Percentiles rank a stretch among this genome's conserved stretches.
Evolutionary conservation across 2,797 vertebrate species (phyloP).

Genomic region (Danionella dracula): DNA sequence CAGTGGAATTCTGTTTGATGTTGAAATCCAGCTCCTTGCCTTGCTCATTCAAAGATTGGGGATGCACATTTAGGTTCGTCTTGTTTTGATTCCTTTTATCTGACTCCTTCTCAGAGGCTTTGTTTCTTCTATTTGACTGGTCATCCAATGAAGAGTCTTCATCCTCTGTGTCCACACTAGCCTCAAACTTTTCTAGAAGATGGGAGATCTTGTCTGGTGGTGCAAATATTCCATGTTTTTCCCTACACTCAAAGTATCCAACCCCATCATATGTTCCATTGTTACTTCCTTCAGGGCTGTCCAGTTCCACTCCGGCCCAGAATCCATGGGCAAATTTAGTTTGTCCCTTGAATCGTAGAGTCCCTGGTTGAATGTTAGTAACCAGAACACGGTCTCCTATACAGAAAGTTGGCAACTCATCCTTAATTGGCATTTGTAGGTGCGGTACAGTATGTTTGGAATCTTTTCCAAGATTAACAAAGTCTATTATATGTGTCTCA

Average conservation of each 20-base stretch:
- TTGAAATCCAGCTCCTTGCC: constrained; percentile 5
- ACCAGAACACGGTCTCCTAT: constrained; percentile 90
- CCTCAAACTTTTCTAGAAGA: constrained; percentile 68
- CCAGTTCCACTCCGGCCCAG: constrained; percentile 96
- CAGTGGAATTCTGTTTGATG: constrained; percentile 49
- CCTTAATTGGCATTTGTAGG: constrained; percentile 45
- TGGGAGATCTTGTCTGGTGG: constrained; percentile 87
- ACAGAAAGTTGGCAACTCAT: constrained; percentile 75
- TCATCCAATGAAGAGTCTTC: constrained; percentile 75
- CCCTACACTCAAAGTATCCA: constrained; percentile 83
- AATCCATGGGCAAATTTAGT: constrained; percentile 89
- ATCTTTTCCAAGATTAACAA: constrained; percentile 62
- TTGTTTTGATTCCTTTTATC: constrained; percentile 42
- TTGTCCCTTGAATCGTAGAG: constrained; percentile 83
- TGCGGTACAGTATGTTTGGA: constrained; percentile 52
- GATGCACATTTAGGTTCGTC: constrained; percentile 17
- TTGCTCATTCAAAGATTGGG: constrained; percentile 35
- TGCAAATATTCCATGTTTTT: constrained; percentile 90
- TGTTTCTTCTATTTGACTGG: constrained; percentile 50
- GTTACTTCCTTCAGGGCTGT: constrained; percentile 91
- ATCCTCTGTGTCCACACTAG: constrained; percentile 68
- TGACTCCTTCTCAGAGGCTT: constrained; percentile 41
- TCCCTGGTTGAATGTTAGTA: constrained; percentile 87
- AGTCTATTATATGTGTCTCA: constrained; percentile 69
- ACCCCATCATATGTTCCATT: constrained; percentile 85